Evolutionary conservation across 1,140 invertebrate genomes (phyloP), one percentile per base, ranked within the genome.

Genomic region (Drosophila athabasca): DNA sequence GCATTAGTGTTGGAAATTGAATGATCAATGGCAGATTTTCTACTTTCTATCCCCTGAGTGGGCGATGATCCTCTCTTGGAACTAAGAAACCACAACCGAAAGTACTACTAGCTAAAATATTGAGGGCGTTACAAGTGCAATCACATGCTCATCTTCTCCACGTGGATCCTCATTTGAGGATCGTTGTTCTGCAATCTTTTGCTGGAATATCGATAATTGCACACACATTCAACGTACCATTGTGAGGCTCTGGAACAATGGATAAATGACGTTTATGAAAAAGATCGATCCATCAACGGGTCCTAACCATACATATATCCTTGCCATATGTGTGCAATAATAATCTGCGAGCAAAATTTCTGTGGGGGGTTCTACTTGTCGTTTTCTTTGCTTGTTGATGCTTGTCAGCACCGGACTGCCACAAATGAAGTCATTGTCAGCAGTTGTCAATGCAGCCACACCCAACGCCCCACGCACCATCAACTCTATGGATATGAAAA

Each of bases 381-480:
- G 45, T 59, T 24, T 39, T 67, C 52, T 51, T 29, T 13, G 9
- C 11, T 24, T 22, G 29, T 35, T 41, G 51, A 50, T 52, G 68
- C 71, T 54, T 76, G 72, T 76, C 73, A 68, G 72, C 73, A 57
- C 55, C 62, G 67, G 57, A 54, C 50, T 55, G 49, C 54, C 55
- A 61, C 78, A 88, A 87, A 88, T 87, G 78, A 88, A 87, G 82
- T 78, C 75, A 87, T 87, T 87, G 82, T 87, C 70, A 76, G 83
- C 75, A 88, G 82, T 87, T 87, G 82, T 87, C 82, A 87, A 87
- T 73, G 82, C 78, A 62, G 83, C 41, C 74, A 79, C 82, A 61
- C 82, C 82, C 78, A 54, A 41, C 45, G 58, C 41, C 52, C 48
- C 46, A 39, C 60, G 52, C 39, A 44, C 41, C 17, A 17, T 15